A percentile compares a stretch with the other conserved stretches of the same genome.
These are phyloP conservation scores for Actinemys pallida DNA, from an alignment of 2,113 vertebrate genomes.

Conservation along the genomic window DNA sequence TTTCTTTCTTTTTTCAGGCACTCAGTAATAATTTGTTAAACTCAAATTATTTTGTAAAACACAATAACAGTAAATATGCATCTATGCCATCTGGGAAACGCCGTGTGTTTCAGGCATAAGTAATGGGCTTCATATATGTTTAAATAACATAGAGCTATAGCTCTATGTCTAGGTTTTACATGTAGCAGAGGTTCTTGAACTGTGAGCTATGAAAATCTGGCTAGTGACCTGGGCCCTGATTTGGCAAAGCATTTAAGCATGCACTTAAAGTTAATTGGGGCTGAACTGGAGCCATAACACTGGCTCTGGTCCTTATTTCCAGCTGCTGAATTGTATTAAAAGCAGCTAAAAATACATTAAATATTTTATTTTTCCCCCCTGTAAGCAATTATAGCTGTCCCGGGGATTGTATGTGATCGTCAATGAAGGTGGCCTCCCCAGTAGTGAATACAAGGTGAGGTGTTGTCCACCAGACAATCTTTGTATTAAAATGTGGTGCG, in stretches of 20 bases:
- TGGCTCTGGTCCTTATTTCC: not conserved
- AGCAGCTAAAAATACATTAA: not conserved
- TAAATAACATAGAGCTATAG: not conserved
- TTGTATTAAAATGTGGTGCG: not conserved
- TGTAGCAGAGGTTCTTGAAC: not conserved
- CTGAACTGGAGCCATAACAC: not conserved
- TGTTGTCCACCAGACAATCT: not conserved
- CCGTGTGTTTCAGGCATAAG: not conserved
- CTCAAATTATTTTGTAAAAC: slow-evolving; percentile 47
- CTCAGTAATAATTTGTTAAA: slow-evolving; percentile 45
- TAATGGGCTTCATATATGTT: not conserved
- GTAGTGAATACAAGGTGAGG: not conserved
- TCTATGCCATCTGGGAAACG: slow-evolving; percentile 48
- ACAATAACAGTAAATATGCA: slow-evolving; percentile 19
- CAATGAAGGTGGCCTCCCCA: not conserved
- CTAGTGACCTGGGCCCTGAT: not conserved
- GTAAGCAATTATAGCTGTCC: not conserved
- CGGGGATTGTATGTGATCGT: not conserved
- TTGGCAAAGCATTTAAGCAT: not conserved
- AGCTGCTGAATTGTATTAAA: not conserved
- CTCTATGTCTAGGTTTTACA: not conserved
- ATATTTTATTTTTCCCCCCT: not conserved
- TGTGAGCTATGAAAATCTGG: not conserved
- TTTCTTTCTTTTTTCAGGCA: slow-evolving; percentile 18
- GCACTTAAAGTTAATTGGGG: not conserved